Evolutionary conservation across 2,113 vertebrate species (phyloP).

Genomic region (Aptenodytes forsteri): DNA sequence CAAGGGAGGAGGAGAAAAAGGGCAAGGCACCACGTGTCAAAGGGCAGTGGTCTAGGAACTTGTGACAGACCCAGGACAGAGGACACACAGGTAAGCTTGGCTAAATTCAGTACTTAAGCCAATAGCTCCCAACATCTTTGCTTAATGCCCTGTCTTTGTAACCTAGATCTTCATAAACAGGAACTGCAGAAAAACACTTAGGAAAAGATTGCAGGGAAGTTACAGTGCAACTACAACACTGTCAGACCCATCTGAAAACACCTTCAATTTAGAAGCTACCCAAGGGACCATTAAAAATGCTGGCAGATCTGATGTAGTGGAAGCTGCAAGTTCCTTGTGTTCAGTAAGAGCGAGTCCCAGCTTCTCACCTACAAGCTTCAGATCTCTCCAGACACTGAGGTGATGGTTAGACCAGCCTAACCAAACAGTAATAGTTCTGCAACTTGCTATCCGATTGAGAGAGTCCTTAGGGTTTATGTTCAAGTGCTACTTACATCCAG

Average conservation of each 20-base stretch:
- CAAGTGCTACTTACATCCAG: not conserved
- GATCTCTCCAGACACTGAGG: not conserved
- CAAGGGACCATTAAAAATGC: not conserved
- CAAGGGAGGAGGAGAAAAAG: not conserved
- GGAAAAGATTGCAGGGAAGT: not conserved
- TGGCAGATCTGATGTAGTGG: not conserved
- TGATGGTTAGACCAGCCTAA: constrained; percentile 16
- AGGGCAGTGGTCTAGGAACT: constrained; percentile 17
- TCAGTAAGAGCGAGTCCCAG: not conserved
- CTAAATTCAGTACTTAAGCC: constrained; percentile 7
- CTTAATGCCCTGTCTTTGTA: constrained; percentile 9
- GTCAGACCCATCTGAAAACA: not conserved
- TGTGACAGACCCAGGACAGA: constrained; percentile 1
- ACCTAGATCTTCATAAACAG: not conserved
- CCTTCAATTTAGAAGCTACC: not conserved
- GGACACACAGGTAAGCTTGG: constrained; percentile 25
- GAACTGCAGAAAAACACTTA: not conserved
- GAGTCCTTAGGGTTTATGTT: not conserved
- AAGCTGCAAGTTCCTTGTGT: not conserved
- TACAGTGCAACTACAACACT: not conserved
- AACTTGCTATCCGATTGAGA: not conserved
- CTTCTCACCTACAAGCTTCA: not conserved
- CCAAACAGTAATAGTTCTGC: not conserved
- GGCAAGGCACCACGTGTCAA: constrained; percentile 59
- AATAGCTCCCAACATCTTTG: not conserved